Base-by-base conservation (phyloP, 1,140 invertebrate genomes). In the Lepidurus packardi region DNA sequence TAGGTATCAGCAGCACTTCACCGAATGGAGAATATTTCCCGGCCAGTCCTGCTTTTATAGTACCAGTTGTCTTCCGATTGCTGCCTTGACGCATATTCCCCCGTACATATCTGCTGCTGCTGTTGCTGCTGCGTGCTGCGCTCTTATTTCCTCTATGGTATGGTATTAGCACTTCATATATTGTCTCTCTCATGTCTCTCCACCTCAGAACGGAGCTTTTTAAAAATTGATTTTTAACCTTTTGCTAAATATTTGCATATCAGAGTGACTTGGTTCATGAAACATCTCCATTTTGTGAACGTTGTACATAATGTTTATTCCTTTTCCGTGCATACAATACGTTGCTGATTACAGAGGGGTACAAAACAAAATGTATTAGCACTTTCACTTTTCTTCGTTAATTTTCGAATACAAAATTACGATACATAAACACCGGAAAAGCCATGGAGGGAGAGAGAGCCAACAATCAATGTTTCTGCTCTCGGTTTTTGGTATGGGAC, bases 21-120 rank as follows among this genome's bases (percentile, higher is more conserved):
- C 53, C 21, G 53, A 65, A 65, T 65, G 53, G 21, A 65, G 53
- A 65, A 65, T 65, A 65, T 13, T 65, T 65, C 53, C 53, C 53
- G 53, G 13, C 53, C 53, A 21, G n/a, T 65, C 16, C 53, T 65
- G 53, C 53, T 65, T 65, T 65, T 65, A 65, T 65, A 65, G 34
- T 34, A 34, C 34, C 34, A 34, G 53, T 65, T 65, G 53, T 65
- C 53, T 16, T 65, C 53, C 53, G 53, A 65, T 65, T 65, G 53
- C 53, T 65, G 53, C 53, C 13, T 65, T 21, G 16, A 65, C 53
- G 53, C 53, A 65, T 65, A 65, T 9, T 21, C 16, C 13, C 0
- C 21, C 34, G 16, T 21, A 65, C 53, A 65, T 65, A n/a, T 65
- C 53, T 65, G 53, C 53, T 5, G 53, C 53, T 65, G 34, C 34